Base-by-base conservation (phyloP, 2,888 invertebrate genomes). In the Acanthosepion lycidas region DNA sequence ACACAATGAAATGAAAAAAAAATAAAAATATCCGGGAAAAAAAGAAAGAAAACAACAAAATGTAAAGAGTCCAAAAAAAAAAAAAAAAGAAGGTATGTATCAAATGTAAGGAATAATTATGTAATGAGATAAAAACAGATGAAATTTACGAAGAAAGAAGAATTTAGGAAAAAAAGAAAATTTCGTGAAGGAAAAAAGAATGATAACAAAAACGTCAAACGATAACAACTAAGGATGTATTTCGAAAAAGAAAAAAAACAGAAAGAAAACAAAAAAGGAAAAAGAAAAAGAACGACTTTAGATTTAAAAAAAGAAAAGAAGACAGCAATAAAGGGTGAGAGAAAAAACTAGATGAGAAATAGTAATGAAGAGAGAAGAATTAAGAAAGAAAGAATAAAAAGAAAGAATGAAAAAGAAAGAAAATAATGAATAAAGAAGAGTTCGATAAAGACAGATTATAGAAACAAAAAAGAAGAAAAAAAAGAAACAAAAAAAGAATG, bases 161-260 rank as follows among this genome's bases (percentile, higher is more conserved):
- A 20, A 28, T 64, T 6, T 6, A 18, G 20, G 5, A 64, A 26
- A 64, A 8, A 64, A 64, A 20, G 23, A 28, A 64, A 26, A 6
- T 23, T 26, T 4, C 3, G 28, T 64, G 18, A 18, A 28, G 20
- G 5, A 64, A 26, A 64, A 20, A 64, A 26, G 26, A 26, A 64
- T 0, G 0, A 26, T 0, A 5, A 64, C 2, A n/a, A n/a, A n/a
- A 4, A 26, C 23, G 20, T 8, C 5, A 20, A 20, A 20, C 23
- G 20, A 26, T 1, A 12, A 6, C 23, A 12, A 18, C 9, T 23
- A 18, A 53, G 53, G 20, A 53, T 28, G 20, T 42, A 42, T 42
- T 42, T 42, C 42, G 42, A 42, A 42, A 42, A 42, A 42, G 0
- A 42, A 42, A 42, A 42, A 42, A 42, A 42, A 42, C 42, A 42